These are phyloP conservation scores for Hydrozoanthus tunicans DNA, from an alignment of 64 coral and sea anemone species.

Conservation along the genomic window DNA sequence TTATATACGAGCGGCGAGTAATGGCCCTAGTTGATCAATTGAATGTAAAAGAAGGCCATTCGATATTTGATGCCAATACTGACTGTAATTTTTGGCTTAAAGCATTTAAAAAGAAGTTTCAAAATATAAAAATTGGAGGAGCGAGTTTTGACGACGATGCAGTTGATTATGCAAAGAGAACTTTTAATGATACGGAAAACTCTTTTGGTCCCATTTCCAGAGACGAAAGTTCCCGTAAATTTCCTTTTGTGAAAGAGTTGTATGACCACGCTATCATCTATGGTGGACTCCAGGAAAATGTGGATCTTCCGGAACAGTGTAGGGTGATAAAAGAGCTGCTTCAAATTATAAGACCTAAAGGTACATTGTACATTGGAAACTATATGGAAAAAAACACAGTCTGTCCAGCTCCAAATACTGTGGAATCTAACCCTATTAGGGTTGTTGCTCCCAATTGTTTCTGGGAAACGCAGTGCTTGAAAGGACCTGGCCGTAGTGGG, in stretches of 20 bases:
- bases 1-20: slow-evolving; percentile 63
- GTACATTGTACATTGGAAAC: slow-evolving; percentile 77
- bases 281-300: slow-evolving; percentile 69
- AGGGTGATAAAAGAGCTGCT: slow-evolving; percentile 73
- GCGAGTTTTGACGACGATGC: slow-evolving; percentile 70
- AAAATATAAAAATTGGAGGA: slow-evolving; percentile 71
- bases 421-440: slow-evolving; percentile 16
- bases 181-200: slow-evolving; percentile 72
- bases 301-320: slow-evolving; percentile 61
- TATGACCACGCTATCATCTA: slow-evolving; percentile 85
- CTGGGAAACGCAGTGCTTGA: slow-evolving; percentile 72
- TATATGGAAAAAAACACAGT: slow-evolving; percentile 72
- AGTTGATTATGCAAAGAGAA: slow-evolving; percentile 82
- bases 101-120: slow-evolving; percentile 61
- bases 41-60: slow-evolving; percentile 64
- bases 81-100: slow-evolving; percentile 84
- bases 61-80: slow-evolving; percentile 86
- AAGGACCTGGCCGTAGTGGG: slow-evolving; percentile 35
- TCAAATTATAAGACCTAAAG: slow-evolving; percentile 75
- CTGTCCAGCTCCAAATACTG: slow-evolving; percentile 43
- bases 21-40: slow-evolving; percentile 67
- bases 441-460: slow-evolving; percentile 65
- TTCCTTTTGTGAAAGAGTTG: background rate
- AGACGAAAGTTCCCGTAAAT: slow-evolving; percentile 6
- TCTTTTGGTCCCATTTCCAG: slow-evolving; percentile 53